Conservation (phyloP, 2,113 vertebrate genomes). For the Rattus rattus region DNA sequence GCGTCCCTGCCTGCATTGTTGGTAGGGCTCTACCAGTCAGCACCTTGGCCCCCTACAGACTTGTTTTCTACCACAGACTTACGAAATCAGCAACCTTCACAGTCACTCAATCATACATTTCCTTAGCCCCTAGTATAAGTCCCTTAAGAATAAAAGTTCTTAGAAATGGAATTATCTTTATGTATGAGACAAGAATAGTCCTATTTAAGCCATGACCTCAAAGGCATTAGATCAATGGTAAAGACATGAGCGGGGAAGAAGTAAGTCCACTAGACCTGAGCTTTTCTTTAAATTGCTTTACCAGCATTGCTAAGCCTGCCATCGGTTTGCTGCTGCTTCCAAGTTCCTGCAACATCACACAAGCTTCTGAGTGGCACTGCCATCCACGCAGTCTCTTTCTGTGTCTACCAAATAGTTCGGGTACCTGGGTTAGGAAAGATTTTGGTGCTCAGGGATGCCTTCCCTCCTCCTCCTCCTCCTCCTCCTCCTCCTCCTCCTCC, state of each 20-base stretch:
- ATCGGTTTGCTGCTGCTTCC: conserved; percentile 3
- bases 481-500: not conserved
- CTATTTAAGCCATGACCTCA: not conserved
- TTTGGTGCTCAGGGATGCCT: not conserved
- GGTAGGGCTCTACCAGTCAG: not conserved
- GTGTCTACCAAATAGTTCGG: not conserved
- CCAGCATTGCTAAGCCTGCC: conserved; percentile 33
- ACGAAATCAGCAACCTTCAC: not conserved
- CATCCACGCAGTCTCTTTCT: not conserved
- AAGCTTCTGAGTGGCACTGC: not conserved
- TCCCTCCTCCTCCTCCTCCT: not conserved
- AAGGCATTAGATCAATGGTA: conserved; percentile 4
- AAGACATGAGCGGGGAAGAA: conserved; percentile 15
- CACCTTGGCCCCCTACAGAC: not conserved
- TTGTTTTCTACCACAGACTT: not conserved
- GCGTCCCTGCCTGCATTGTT: not conserved
- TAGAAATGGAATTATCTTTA: conserved; percentile 29
- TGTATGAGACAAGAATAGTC: not conserved
- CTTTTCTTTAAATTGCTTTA: conserved; percentile 37
- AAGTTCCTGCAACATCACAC: not conserved
- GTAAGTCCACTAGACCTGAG: not conserved
- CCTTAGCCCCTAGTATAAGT: conserved; percentile 16
- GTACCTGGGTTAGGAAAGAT: not conserved
- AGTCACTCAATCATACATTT: not conserved
- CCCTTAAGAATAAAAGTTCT: conserved; percentile 22